These are phyloP conservation scores for Gymnopithys bicolor DNA, from an alignment of 2,797 vertebrate species.

Conservation along the genomic window DNA sequence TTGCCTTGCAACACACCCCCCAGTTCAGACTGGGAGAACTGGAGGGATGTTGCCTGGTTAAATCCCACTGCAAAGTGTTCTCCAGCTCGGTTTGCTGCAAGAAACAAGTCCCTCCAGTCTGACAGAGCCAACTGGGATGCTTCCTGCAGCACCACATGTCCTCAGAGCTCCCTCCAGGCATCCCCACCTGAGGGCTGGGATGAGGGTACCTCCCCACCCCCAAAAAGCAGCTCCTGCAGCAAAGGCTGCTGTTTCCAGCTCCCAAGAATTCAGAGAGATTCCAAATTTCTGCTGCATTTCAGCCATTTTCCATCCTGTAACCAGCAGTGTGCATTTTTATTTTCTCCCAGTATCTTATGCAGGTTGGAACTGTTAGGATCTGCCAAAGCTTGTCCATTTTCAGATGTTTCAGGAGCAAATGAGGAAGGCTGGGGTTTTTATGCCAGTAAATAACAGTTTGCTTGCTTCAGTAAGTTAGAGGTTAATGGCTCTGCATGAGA, in stretches of 20 bases:
- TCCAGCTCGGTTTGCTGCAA: background rate
- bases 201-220: too few relatives aligned
- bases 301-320: background rate
- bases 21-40: background rate
- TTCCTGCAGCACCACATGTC: background rate
- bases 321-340: background rate
- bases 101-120: background rate
- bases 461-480: background rate
- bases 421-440: background rate
- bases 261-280: background rate
- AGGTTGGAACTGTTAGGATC: background rate
- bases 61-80: background rate
- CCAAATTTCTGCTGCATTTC: background rate
- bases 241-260: background rate
- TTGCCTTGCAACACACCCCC: background rate
- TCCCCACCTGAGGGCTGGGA: background rate
- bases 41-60: background rate
- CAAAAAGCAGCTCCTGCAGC: background rate
- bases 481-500: slow-evolving; percentile 8
- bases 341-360: background rate
- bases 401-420: background rate
- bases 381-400: background rate
- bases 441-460: background rate
- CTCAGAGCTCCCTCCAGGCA: background rate
- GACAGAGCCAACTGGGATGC: background rate